Percentiles rank a stretch among this genome's conserved stretches.
These are phyloP conservation scores for Lepidothrix coronata DNA, from an alignment of 2,113 vertebrate genomes.

Conservation along the genomic window DNA sequence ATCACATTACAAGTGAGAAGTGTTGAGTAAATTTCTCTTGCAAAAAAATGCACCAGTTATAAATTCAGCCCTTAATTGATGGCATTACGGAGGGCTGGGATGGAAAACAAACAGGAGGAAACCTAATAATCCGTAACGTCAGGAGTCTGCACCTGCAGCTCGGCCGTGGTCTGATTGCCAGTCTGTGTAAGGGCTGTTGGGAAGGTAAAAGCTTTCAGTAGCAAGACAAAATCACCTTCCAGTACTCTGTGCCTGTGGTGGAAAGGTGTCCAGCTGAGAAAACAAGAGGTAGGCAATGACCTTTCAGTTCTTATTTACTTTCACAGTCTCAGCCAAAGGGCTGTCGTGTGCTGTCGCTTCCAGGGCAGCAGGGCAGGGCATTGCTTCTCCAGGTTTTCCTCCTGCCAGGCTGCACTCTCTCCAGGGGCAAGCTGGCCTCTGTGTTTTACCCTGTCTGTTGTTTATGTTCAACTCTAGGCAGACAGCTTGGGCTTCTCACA, in stretches of 20 bases:
- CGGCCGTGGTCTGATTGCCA: background rate
- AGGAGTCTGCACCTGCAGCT: slow-evolving; percentile 12
- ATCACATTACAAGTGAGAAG: slow-evolving; percentile 50
- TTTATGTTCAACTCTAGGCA: background rate
- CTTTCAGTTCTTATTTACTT: slow-evolving; percentile 9
- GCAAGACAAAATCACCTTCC: background rate
- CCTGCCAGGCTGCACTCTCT: background rate
- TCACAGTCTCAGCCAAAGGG: background rate
- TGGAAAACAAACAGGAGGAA: slow-evolving; percentile 57
- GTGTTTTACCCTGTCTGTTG: background rate
- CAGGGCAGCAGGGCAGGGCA: background rate
- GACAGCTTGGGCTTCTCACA: background rate
- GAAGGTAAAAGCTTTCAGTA: background rate
- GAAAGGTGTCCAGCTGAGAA: slow-evolving; percentile 7
- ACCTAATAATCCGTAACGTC: slow-evolving; percentile 9
- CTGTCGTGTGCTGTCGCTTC: background rate
- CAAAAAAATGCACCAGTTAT: background rate
- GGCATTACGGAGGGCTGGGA: slow-evolving; percentile 7
- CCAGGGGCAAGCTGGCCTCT: background rate
- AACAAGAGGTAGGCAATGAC: background rate
- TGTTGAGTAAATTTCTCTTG: slow-evolving; percentile 22
- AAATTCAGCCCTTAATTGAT: slow-evolving; percentile 51
- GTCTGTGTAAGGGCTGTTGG: background rate
- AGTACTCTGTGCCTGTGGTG: background rate
- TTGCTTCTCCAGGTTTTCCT: background rate